phyloP scores from a whole-genome alignment of 2,888 invertebrate species.

The Ophioninae sp. region DNA sequence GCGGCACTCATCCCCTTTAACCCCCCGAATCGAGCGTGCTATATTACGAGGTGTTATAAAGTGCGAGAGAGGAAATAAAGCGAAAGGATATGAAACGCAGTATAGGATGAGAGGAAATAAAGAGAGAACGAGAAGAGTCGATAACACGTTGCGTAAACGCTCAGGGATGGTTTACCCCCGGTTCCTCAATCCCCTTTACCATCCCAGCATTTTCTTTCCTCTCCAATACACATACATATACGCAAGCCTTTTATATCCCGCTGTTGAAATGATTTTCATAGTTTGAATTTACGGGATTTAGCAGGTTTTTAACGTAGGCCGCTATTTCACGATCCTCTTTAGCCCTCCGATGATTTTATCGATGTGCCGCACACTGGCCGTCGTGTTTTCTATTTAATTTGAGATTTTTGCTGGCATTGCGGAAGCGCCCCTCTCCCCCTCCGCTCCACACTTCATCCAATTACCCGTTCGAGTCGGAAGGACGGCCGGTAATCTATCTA shows the following conservation, averaged over 20 bases:
- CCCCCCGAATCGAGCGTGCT: slow-evolving; percentile 21
- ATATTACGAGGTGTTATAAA: slow-evolving; percentile 62
- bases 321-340: slow-evolving; percentile 18
- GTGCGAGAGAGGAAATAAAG: slow-evolving; percentile 56
- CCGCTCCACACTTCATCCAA: not conserved
- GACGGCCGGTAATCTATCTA: slow-evolving; percentile 32
- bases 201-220: slow-evolving; percentile 38
- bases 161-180: slow-evolving; percentile 20
- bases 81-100: slow-evolving; percentile 36
- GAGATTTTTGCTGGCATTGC: slow-evolving; percentile 7
- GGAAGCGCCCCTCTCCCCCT: not conserved
- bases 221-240: slow-evolving; percentile 2
- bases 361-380: not conserved
- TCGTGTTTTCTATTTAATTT: slow-evolving; percentile 46
- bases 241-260: slow-evolving; percentile 32
- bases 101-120: slow-evolving; percentile 17
- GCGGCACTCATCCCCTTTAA: not conserved
- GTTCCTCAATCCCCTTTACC: not conserved
- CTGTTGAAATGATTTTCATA: slow-evolving; percentile 55
- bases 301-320: slow-evolving; percentile 31
- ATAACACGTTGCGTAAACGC: slow-evolving; percentile 65
- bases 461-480: slow-evolving; percentile 29
- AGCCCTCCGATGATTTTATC: not conserved
- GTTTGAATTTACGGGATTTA: slow-evolving; percentile 56
- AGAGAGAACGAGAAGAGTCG: slow-evolving; percentile 42